Conservation (phyloP, 2,888 invertebrate species). For the Spilarctia lutea region DNA sequence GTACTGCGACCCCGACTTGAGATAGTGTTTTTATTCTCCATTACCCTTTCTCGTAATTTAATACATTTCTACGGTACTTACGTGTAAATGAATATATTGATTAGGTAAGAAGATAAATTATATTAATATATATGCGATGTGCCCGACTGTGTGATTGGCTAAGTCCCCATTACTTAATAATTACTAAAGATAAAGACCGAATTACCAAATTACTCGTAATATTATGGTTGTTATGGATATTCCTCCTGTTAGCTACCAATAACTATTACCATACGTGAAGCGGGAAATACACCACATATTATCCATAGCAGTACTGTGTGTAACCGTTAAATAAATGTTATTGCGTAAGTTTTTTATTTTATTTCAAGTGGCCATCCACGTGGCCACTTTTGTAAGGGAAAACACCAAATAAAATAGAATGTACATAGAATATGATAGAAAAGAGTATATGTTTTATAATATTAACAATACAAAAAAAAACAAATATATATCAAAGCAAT, state of each 20-base stretch:
- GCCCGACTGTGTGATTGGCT: neutral
- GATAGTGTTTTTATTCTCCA: too few relatives aligned
- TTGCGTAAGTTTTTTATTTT: neutral
- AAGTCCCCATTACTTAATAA: neutral
- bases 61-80: too few relatives aligned
- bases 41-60: too few relatives aligned
- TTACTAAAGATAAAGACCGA: neutral
- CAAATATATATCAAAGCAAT: neutral
- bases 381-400: conserved; percentile 10
- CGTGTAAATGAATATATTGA: too few relatives aligned
- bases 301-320: neutral
- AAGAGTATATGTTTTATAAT: neutral
- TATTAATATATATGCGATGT: neutral
- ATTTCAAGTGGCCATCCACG: neutral
- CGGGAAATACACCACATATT: neutral
- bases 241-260: neutral
- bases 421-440: neutral
- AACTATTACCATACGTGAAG: neutral
- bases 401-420: conserved; percentile 12
- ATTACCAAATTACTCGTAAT: neutral
- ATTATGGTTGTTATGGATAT: neutral
- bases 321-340: neutral
- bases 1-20: too few relatives aligned
- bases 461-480: neutral
- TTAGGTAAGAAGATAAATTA: too few relatives aligned